phyloP scores from a whole-genome alignment of 53 echinoderm and acorn worm species.

The Zoroaster sp. region DNA sequence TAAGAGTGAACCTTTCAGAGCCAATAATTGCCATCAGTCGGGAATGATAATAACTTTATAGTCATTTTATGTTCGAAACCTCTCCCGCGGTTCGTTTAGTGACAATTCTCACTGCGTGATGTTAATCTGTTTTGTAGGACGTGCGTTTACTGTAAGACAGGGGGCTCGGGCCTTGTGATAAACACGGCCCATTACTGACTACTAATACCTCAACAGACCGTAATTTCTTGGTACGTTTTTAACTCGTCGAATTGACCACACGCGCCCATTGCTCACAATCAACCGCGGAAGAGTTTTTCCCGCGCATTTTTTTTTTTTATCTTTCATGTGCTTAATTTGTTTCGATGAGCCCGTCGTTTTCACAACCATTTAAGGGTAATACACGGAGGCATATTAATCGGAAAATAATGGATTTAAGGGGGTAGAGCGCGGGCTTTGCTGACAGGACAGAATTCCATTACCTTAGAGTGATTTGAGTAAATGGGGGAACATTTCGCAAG shows the following conservation, averaged over 20 bases:
- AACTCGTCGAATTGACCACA: slow-evolving; percentile 49
- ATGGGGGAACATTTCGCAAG: not conserved
- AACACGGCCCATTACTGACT: slow-evolving; percentile 13
- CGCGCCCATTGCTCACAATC: slow-evolving; percentile 52
- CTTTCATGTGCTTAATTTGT: slow-evolving; percentile 46
- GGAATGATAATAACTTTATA: slow-evolving; percentile 32
- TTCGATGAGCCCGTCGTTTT: slow-evolving; percentile 45
- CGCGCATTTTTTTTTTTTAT: not conserved
- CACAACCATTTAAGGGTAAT: slow-evolving; percentile 56
- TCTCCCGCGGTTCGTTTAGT: not conserved
- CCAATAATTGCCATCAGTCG: not conserved
- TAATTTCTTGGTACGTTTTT: slow-evolving; percentile 13
- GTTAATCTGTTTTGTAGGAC: not conserved
- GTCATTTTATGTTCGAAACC: slow-evolving; percentile 22
- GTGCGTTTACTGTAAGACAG: not conserved
- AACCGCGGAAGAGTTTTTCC: not conserved
- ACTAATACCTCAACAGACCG: not conserved
- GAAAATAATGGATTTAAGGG: slow-evolving; percentile 42
- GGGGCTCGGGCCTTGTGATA: not conserved
- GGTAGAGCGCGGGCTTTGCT: not conserved
- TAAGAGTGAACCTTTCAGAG: slow-evolving; percentile 28
- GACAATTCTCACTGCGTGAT: not conserved
- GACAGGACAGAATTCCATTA: slow-evolving; percentile 29
- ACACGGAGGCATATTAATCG: slow-evolving; percentile 38
- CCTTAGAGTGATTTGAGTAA: slow-evolving; percentile 48